Percentiles rank a stretch among this genome's conserved stretches.
Conservation (phyloP, 2,888 invertebrate species). For the Volucella zonaria region DNA sequence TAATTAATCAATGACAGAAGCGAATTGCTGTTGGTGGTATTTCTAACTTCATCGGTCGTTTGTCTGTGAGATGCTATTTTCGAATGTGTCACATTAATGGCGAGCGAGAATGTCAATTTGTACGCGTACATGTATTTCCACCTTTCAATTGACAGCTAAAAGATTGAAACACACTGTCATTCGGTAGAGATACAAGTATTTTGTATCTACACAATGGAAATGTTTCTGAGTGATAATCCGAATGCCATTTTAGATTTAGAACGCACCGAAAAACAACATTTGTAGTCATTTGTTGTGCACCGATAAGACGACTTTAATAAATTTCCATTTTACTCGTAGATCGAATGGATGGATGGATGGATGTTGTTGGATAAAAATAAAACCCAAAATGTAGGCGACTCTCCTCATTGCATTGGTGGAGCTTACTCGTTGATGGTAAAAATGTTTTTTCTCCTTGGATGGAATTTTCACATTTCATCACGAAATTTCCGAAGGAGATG, state of each 20-base stretch:
- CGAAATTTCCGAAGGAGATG: background rate
- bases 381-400: background rate
- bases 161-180: conserved; percentile 64
- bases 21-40: conserved; percentile 31
- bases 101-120: conserved; percentile 66
- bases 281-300: conserved; percentile 53
- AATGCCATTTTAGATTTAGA: background rate
- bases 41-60: conserved; percentile 13
- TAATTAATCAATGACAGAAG: conserved; percentile 59
- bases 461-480: conserved; percentile 32
- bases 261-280: conserved; percentile 19
- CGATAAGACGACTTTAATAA: conserved; percentile 45
- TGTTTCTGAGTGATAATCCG: conserved; percentile 13
- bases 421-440: too few species aligned
- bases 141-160: conserved; percentile 53
- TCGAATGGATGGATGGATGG: conserved; percentile 15
- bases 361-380: conserved; percentile 29
- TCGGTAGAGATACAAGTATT: background rate
- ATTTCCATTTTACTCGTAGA: conserved; percentile 51
- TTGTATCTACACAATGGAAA: conserved; percentile 35
- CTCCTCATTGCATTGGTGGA: background rate
- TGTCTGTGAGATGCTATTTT: conserved; percentile 54
- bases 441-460: background rate
- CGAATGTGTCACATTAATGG: conserved; percentile 62
- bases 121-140: conserved; percentile 34